Base-by-base conservation (phyloP, 2,888 invertebrate genomes). In the Parnassius orleans region DNA sequence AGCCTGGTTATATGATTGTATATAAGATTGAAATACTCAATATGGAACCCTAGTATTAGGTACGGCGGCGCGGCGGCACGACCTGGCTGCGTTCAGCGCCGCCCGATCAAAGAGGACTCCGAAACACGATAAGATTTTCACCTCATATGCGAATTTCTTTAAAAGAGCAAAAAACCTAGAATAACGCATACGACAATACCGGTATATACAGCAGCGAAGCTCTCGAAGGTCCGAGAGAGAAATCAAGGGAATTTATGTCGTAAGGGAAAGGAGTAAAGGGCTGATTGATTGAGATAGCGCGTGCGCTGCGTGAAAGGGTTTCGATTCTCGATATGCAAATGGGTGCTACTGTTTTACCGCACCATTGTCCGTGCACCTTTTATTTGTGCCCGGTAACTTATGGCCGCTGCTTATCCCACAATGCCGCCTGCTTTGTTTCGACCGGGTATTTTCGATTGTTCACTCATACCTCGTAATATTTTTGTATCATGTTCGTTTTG, bases 271-370 rank as follows among this genome's bases (percentile, higher is more conserved):
- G 2, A 2, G 7, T 58, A 54, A 54, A 50, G 44, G 10, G 11
- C 9, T n/a, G 19, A 46, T 57, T 53, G 10, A 43, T 43, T 53
- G 44, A 12, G 43, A 41, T 12, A n/a, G 44, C 43, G 53, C 15
- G 65, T 42, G 24, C 42, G 51, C 56, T 53, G 63, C 60, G 53
- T 24, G 53, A 9, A 33, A 61, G 76, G 70, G 78, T 74, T 68
- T 71, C 76, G 86, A 84, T 85, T 77, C 78, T 79, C 84, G 88
- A 87, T 87, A 87, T 87, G 88, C 86, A 78, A 87, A 87, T 87
- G 66, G 57, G 70, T 71, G 86, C 86, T 84, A 79, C 87, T 81
- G 87, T 82, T 84, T 83, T 80, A 84, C 83, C 81, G 80, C 77
- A 79, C 85, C 75, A 84, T 83, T 84, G 86, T 83, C 76, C 71